phyloP scores from a whole-genome alignment of 2,113 vertebrate genomes.

The Archilochus colubris region DNA sequence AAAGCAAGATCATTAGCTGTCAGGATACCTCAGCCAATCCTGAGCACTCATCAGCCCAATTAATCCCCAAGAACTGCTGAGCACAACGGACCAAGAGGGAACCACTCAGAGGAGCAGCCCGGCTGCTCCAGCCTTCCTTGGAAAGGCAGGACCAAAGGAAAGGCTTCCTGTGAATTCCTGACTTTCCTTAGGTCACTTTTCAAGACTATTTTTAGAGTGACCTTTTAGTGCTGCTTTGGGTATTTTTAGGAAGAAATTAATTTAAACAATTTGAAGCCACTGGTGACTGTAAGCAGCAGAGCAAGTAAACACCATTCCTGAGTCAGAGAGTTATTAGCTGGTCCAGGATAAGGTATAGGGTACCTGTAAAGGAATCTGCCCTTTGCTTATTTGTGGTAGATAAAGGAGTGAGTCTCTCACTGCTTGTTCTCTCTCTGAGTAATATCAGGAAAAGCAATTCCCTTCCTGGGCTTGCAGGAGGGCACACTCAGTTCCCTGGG shows the following conservation, averaged over 20 bases:
- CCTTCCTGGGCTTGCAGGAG: background rate
- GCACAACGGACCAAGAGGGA: background rate
- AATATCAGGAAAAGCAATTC: background rate
- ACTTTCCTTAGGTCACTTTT: background rate
- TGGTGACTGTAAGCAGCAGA: background rate
- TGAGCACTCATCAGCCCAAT: background rate
- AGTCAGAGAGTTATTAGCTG: background rate
- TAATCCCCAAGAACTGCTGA: background rate
- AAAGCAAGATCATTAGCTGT: background rate
- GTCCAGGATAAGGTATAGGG: background rate
- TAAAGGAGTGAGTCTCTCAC: background rate
- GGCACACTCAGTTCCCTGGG: background rate
- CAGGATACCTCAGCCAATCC: conserved; percentile 34
- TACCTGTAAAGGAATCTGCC: background rate
- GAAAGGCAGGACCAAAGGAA: background rate
- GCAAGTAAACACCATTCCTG: background rate
- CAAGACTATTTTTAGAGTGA: background rate
- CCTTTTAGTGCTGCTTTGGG: background rate
- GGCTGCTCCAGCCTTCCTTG: background rate
- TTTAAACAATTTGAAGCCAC: background rate
- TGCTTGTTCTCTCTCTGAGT: background rate
- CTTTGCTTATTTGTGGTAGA: background rate
- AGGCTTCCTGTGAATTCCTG: background rate
- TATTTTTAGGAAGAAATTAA: conserved; percentile 11
- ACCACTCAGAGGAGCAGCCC: background rate